These are phyloP conservation scores for Eupithecia insigniata DNA, from an alignment of 2,888 invertebrate genomes.

Conservation along the genomic window DNA sequence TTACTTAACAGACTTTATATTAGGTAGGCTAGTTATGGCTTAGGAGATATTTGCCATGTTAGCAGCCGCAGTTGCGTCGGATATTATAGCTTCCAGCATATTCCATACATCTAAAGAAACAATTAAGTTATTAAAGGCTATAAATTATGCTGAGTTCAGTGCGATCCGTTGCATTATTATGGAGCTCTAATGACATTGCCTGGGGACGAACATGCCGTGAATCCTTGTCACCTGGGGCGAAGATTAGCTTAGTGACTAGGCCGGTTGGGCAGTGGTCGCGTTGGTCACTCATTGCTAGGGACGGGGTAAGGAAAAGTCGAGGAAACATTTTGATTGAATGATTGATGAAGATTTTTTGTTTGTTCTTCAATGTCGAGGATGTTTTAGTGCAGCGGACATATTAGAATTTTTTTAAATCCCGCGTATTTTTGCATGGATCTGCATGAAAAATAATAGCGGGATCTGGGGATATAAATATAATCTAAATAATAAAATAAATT, in stretches of 20 bases:
- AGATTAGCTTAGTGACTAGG: slow-evolving; percentile 29
- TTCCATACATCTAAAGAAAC: slow-evolving; percentile 10
- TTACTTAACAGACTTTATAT: neutral
- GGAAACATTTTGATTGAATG: too few relatives aligned
- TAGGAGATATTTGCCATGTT: too few relatives aligned
- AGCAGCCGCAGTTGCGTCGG: neutral
- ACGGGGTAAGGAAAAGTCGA: neutral
- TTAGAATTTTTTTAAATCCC: neutral
- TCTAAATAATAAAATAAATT: too few relatives aligned
- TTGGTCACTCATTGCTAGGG: slow-evolving; percentile 50
- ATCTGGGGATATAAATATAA: neutral
- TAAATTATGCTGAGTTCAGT: slow-evolving; percentile 26
- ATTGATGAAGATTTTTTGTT: neutral
- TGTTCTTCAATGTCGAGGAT: neutral
- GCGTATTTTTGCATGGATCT: too few relatives aligned
- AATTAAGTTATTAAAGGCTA: slow-evolving; percentile 25
- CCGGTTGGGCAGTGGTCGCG: slow-evolving; percentile 27
- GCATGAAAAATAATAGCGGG: neutral
- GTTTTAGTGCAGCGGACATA: neutral
- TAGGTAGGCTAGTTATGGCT: too few relatives aligned
- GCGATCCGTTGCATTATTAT: slow-evolving; percentile 38
- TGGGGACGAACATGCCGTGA: slow-evolving; percentile 55
- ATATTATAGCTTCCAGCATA: neutral
- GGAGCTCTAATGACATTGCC: slow-evolving; percentile 60
- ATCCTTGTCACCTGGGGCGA: slow-evolving; percentile 50